phyloP scores from a whole-genome alignment of 2,888 invertebrate species.

The Anodontia alba region DNA sequence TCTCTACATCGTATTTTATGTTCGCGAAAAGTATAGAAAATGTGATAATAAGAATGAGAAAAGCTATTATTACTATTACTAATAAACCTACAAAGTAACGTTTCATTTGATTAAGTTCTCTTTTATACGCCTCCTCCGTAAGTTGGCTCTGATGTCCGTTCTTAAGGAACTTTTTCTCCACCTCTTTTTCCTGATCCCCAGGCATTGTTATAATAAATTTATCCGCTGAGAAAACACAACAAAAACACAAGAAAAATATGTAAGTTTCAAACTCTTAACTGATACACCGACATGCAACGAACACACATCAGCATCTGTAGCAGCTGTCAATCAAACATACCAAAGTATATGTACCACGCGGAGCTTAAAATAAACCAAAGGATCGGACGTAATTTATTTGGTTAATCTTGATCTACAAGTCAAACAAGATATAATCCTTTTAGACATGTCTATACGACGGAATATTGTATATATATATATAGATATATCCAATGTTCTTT shows the following conservation, averaged over 20 bases:
- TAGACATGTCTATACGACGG: conserved; percentile 10
- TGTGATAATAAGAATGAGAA: conserved; percentile 72
- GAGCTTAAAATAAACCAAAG: conserved; percentile 1
- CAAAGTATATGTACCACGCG: no score
- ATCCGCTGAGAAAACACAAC: neutral
- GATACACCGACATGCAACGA: neutral
- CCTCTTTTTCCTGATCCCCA: neutral
- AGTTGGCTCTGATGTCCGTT: neutral
- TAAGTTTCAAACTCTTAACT: neutral
- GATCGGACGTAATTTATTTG: neutral
- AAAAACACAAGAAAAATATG: neutral
- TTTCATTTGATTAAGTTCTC: conserved; percentile 4
- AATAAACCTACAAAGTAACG: conserved; percentile 69
- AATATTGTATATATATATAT: conserved; percentile 1
- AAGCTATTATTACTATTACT: conserved; percentile 67
- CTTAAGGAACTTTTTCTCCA: neutral
- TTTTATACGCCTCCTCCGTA: neutral
- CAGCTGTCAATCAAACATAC: conserved; percentile 11
- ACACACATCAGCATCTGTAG: neutral
- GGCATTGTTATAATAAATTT: neutral
- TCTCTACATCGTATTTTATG: conserved; percentile 73
- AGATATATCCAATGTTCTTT: conserved; percentile 14
- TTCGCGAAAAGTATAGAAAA: conserved; percentile 75
- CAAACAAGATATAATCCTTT: conserved; percentile 14
- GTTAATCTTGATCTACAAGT: neutral